phyloP scores from a whole-genome alignment of 2,888 invertebrate genomes.

The Drosophila prolongata region DNA sequence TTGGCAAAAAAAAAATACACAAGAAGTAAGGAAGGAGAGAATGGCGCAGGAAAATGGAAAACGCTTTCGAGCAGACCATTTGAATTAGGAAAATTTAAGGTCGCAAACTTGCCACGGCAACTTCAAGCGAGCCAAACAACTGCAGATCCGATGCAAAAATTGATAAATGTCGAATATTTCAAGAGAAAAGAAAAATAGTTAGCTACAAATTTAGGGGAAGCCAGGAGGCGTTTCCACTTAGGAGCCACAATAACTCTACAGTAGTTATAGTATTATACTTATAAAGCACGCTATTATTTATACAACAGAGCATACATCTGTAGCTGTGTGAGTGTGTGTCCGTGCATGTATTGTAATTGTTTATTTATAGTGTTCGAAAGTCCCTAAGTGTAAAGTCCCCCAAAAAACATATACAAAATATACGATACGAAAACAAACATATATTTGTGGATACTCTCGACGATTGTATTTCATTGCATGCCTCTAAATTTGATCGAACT shows the following conservation, averaged over 20 bases:
- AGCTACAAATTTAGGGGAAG: slow-evolving; percentile 45
- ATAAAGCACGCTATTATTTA: slow-evolving; percentile 43
- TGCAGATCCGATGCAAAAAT: slow-evolving; percentile 6
- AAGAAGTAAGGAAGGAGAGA: not conserved
- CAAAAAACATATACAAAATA: slow-evolving; percentile 47
- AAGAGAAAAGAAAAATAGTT: slow-evolving; percentile 38
- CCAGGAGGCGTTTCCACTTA: slow-evolving; percentile 49
- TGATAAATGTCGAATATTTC: slow-evolving; percentile 43
- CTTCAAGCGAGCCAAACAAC: slow-evolving; percentile 1
- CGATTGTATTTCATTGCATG: slow-evolving; percentile 56
- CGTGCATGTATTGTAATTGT: slow-evolving; percentile 48
- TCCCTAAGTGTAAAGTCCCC: slow-evolving; percentile 64
- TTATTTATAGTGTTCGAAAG: slow-evolving; percentile 60
- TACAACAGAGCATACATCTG: slow-evolving; percentile 37
- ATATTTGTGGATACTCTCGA: slow-evolving; percentile 53
- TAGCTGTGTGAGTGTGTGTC: slow-evolving; percentile 60
- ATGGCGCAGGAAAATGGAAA: not conserved
- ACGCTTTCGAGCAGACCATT: not conserved
- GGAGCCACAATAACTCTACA: slow-evolving; percentile 69
- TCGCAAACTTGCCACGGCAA: slow-evolving; percentile 15
- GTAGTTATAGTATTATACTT: slow-evolving; percentile 75
- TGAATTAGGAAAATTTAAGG: slow-evolving; percentile 30
- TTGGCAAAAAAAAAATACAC: slow-evolving; percentile 10
- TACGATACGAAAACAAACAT: slow-evolving; percentile 32
- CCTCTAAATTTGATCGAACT: slow-evolving; percentile 30